Evolutionary conservation across 2,888 invertebrate species (phyloP).

Genomic region (Pammene fasciana): DNA sequence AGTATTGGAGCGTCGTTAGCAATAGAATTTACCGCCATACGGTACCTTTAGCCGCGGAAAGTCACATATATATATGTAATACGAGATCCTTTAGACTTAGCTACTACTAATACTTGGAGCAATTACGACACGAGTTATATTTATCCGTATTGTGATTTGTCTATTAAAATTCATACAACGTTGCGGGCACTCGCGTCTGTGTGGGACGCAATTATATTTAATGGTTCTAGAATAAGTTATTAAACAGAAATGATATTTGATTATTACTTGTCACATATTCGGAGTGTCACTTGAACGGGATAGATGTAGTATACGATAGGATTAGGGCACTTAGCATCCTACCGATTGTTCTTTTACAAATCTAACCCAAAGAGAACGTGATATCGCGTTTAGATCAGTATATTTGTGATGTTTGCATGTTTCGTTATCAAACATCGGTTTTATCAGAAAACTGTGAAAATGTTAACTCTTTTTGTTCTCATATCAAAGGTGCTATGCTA

Average conservation of each 20-base stretch:
- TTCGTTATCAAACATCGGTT: too few species aligned
- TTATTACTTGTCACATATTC: background rate
- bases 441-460: too few species aligned
- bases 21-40: too few species aligned
- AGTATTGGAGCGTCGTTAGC: too few species aligned
- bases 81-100: background rate
- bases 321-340: too few species aligned
- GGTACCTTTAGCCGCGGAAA: background rate
- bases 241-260: constrained; percentile 18
- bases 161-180: constrained; percentile 37
- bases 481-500: background rate
- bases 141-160: constrained; percentile 34
- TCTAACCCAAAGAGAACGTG: too few species aligned
- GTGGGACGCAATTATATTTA: constrained; percentile 39
- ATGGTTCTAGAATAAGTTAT: constrained; percentile 25
- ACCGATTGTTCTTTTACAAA: too few species aligned
- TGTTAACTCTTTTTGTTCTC: too few species aligned
- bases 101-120: constrained; percentile 13
- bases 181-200: constrained; percentile 32
- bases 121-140: constrained; percentile 27
- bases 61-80: background rate
- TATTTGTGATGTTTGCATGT: too few species aligned
- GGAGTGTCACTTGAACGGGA: background rate
- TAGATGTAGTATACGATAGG: too few species aligned
- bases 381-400: too few species aligned